Conservation (phyloP, 2,888 invertebrate genomes). For the Torymus tubicola region DNA sequence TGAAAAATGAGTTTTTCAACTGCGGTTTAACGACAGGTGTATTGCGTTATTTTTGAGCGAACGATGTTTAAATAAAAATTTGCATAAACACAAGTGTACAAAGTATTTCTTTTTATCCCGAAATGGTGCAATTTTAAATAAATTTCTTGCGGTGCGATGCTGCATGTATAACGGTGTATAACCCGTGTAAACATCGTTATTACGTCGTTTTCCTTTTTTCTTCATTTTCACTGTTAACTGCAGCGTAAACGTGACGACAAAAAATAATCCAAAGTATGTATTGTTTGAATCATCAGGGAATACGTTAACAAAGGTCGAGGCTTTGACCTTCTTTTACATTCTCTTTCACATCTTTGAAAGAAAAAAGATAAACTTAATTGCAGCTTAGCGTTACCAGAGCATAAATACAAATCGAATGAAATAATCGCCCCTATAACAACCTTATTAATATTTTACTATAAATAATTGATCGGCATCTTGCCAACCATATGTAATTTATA, state of each 20-base stretch:
- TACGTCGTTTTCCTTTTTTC: neutral
- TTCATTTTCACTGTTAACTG: neutral
- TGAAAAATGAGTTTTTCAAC: conserved; percentile 14
- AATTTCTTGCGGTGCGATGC: neutral
- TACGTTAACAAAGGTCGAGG: too few relatives aligned
- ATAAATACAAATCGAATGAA: too few relatives aligned
- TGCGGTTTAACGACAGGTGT: too few relatives aligned
- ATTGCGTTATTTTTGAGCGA: neutral
- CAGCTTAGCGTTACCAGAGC: too few relatives aligned
- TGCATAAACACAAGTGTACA: conserved; percentile 10
- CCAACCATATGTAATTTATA: too few relatives aligned
- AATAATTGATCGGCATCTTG: too few relatives aligned
- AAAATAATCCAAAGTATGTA: neutral
- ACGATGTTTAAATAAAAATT: conserved; percentile 10
- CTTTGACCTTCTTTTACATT: too few relatives aligned
- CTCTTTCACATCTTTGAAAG: too few relatives aligned
- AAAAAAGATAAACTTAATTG: too few relatives aligned
- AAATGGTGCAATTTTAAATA: conserved; percentile 24
- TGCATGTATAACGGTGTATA: neutral
- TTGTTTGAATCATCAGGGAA: neutral
- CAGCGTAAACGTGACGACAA: neutral
- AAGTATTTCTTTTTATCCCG: conserved; percentile 4
- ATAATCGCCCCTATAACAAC: too few relatives aligned
- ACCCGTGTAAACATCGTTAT: conserved; percentile 25
- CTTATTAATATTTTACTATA: too few relatives aligned